A percentile compares a stretch with the other conserved stretches of the same genome.
phyloP scores from a whole-genome alignment of 2,888 invertebrate genomes.

The Drosophila gaucha region DNA sequence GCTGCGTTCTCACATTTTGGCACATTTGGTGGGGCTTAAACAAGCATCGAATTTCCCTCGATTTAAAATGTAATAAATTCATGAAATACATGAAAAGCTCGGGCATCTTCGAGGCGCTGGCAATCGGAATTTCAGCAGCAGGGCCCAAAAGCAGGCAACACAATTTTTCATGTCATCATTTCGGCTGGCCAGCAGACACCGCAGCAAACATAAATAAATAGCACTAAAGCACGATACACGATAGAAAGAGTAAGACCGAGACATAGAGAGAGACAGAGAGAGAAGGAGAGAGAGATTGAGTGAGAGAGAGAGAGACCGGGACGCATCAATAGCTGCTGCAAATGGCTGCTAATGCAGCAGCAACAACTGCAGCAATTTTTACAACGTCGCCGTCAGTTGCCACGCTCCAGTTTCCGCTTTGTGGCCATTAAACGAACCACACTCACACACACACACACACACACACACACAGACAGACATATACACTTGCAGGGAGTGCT shows the following conservation, averaged over 20 bases:
- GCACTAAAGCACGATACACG: conserved; percentile 56
- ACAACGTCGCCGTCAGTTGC: conserved; percentile 52
- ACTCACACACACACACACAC: conserved; percentile 22
- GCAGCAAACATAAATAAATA: conserved; percentile 72
- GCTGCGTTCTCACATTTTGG: conserved; percentile 9
- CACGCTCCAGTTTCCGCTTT: conserved; percentile 77
- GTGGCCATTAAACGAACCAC: conserved; percentile 72
- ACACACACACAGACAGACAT: conserved; percentile 10
- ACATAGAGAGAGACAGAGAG: conserved; percentile 15
- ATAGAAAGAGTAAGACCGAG: conserved; percentile 17
- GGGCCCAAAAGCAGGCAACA: conserved; percentile 63
- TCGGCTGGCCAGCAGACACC: conserved; percentile 54
- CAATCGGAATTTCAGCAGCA: conserved; percentile 48
- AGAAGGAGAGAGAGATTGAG: conserved; percentile 8
- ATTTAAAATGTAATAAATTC: conserved; percentile 73
- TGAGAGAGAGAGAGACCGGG: conserved; percentile 7
- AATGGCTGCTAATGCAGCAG: conserved; percentile 76
- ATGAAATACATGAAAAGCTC: conserved; percentile 38
- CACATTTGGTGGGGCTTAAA: conserved; percentile 54
- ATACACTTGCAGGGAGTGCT: conserved; percentile 13
- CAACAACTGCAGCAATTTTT: conserved; percentile 60
- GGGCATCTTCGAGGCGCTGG: conserved; percentile 23
- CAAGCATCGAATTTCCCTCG: conserved; percentile 71
- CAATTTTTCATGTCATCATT: conserved; percentile 77
- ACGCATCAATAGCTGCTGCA: conserved; percentile 70